These are phyloP conservation scores for Diaphora mendica DNA, from an alignment of 2,888 invertebrate species.

Conservation along the genomic window DNA sequence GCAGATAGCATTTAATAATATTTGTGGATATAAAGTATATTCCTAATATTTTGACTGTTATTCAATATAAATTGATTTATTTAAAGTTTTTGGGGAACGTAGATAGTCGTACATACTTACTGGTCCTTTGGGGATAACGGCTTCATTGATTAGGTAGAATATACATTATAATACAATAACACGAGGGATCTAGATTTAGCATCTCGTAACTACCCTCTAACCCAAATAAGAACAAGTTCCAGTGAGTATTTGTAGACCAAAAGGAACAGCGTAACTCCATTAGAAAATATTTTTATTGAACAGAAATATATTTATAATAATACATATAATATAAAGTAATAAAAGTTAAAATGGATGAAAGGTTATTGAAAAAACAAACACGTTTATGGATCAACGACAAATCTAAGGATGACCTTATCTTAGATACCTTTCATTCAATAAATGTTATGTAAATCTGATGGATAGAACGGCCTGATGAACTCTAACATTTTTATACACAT, in stretches of 20 bases:
- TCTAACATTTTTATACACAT: background rate
- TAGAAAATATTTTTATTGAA: background rate
- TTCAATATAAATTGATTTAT: background rate
- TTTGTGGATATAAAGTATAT: background rate
- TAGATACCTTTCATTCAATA: background rate
- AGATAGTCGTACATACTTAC: background rate
- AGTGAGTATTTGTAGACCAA: background rate
- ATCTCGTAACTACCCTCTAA: background rate
- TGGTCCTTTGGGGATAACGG: background rate
- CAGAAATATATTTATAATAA: background rate
- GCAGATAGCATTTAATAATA: conserved; percentile 3
- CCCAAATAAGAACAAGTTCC: background rate
- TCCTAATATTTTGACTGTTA: background rate
- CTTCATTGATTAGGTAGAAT: background rate
- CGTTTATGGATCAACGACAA: no score
- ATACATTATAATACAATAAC: background rate
- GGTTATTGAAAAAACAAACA: background rate
- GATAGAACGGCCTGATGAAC: background rate
- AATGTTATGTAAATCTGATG: background rate
- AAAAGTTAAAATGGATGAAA: background rate
- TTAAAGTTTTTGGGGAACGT: background rate
- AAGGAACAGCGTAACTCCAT: background rate
- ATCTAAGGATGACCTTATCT: no score
- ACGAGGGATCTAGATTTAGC: no score
- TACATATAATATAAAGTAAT: background rate